Base-by-base conservation (phyloP, 2,797 vertebrate genomes). In the Lithobates pipiens region DNA sequence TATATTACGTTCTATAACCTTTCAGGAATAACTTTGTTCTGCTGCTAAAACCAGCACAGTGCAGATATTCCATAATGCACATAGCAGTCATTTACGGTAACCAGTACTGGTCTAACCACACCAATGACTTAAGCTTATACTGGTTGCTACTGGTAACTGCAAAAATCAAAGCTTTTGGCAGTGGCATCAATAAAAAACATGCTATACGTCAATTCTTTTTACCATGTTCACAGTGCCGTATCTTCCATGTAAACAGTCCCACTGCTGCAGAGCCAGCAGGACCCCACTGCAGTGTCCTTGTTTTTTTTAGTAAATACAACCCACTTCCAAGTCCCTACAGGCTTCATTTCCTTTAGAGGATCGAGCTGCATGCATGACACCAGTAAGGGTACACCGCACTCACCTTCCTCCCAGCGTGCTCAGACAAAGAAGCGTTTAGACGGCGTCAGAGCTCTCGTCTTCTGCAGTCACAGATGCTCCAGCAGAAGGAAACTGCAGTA, bases 381-480 rank as follows among this genome's bases (percentile, higher is more conserved):
- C 57, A 77, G 79, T 71, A 63, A 81, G 7, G 15, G 67, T 42
- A 32, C 50, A 21, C 16, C 5, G 15, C 4, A 76, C 84, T 85
- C 72, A 85, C 84, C 84, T 85, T 54, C 21, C 61, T 67, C 29
- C 15, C 1, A 3, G 23, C 13, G 2, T 9, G 10, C 18, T 2
- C 73, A 76, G 18, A 81, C 78, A 70, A 81, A 36, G 73, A 34
- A 8, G 11, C 11, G 18, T 29, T 81, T 8, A n/a, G 23, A 13
- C n/a, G 29, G 46, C 42, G 36, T 18, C 23, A n/a, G 39, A n/a
- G 34, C 46, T 16, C 50, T 34, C 50, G 11, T 39, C 67, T 70
- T 61, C 78, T 32, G 72, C 65, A 27, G 32, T 25, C n/a, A 27
- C 72, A 2, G 84, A 76, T 73, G 46, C 78, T 76, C 29, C 54